Evolutionary conservation across 2,113 vertebrate genomes (phyloP).

Genomic region (Monopterus albus): DNA sequence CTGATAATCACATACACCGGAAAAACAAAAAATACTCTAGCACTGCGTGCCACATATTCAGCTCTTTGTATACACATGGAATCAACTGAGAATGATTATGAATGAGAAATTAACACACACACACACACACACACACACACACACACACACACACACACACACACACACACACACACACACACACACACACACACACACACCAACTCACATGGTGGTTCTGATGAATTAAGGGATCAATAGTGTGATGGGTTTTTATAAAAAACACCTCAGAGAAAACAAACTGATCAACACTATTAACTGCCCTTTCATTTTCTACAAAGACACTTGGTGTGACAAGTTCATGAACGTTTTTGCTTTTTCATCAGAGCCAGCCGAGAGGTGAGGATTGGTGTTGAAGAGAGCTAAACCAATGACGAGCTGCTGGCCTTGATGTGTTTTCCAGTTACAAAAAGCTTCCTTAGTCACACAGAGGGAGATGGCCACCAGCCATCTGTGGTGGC

Average conservation of each 20-base stretch:
- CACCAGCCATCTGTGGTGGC: not conserved
- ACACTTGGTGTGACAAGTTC: slow-evolving; percentile 36
- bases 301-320: slow-evolving; percentile 23
- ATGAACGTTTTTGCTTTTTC: slow-evolving; percentile 39
- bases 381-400: not conserved
- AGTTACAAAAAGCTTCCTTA: slow-evolving; percentile 60
- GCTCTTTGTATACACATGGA: slow-evolving; percentile 61
- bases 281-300: slow-evolving; percentile 33
- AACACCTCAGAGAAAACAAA: slow-evolving; percentile 26
- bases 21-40: slow-evolving; percentile 33
- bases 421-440: slow-evolving; percentile 38
- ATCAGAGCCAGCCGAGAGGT: slow-evolving; percentile 10
- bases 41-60: slow-evolving; percentile 32
- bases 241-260: slow-evolving; percentile 39
- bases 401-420: not conserved
- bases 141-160: slow-evolving; percentile 54
- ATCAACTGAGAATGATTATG: slow-evolving; percentile 69
- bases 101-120: slow-evolving; percentile 49
- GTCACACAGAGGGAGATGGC: not conserved
- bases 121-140: slow-evolving; percentile 52
- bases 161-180: slow-evolving; percentile 45
- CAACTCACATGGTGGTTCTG: slow-evolving; percentile 48
- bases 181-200: too few relatives aligned
- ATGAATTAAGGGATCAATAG: slow-evolving; percentile 42
- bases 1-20: slow-evolving; percentile 56